Base-by-base conservation (phyloP, 1,140 invertebrate species). In the Meloidogyne floridensis region DNA sequence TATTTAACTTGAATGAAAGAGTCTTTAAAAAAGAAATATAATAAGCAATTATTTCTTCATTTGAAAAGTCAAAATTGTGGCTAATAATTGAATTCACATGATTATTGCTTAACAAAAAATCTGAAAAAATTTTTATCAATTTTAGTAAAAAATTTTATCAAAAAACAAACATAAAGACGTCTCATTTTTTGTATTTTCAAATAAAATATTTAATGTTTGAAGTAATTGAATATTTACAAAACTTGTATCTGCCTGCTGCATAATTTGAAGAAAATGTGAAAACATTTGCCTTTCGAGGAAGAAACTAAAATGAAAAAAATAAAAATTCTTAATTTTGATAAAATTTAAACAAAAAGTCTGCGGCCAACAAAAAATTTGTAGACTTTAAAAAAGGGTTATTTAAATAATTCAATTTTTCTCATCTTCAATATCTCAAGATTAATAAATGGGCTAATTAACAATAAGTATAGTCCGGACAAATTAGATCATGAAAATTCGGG, bases 11-110 rank as follows among this genome's bases (percentile, higher is more conserved):
- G 65, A 99, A 92, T 84, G 97, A 99, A 18, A 99, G 92, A 0
- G 97, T 99, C 91, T 99, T 99, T 79, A 99, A 91, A 91, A 99
- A 99, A 72, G 97, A 97, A 90, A 99, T 98, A 91, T 99, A 99
- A 91, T 99, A 99, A 6, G 97, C 97, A 96, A 99, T 98, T 3
- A 99, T 96, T 93, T 99, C 98, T 92, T 99, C 98, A 92, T 99
- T 97, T 15, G 95, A 96, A 89, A 99, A 98, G 91, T 99, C 97
- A 93, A 99, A 99, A 92, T 98, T 98, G 91, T 99, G 97, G 65
- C 97, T 95, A 90, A 99, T 99, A 88, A 99, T 99, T 56, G 95
- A 96, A 91, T 99, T 99, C 20, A 99, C 96, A 92, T 99, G 96
- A 92, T 99, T 99, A 91, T 99, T 99, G 87, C 96, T 98, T 18